Conservation (phyloP, 2,113 vertebrate species). For the Meles meles region DNA sequence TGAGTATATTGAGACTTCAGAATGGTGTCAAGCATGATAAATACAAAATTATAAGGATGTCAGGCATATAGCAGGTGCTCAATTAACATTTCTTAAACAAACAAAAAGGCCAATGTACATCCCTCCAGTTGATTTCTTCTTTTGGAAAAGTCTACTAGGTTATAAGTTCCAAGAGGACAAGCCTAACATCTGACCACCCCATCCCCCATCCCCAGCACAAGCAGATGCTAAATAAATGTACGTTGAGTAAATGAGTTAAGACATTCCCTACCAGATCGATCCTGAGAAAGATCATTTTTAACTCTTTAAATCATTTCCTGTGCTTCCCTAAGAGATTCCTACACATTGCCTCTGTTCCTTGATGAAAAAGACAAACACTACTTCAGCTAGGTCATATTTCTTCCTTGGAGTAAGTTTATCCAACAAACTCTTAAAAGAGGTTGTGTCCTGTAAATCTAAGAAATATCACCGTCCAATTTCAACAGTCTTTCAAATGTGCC, state of each 20-base stretch:
- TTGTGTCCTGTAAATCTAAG: not conserved
- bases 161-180: not conserved
- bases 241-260: not conserved
- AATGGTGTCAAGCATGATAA: not conserved
- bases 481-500: not conserved
- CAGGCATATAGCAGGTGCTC: not conserved
- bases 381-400: not conserved
- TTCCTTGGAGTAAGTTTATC: not conserved
- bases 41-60: not conserved
- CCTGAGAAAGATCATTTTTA: not conserved
- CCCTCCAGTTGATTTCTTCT: not conserved
- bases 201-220: not conserved
- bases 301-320: not conserved
- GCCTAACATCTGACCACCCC: not conserved
- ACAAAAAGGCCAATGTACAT: not conserved
- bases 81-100: not conserved
- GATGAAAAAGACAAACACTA: not conserved
- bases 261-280: not conserved
- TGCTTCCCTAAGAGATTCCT: not conserved
- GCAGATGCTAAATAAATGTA: not conserved
- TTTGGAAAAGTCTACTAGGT: not conserved
- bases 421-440: not conserved
- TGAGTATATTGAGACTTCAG: not conserved
- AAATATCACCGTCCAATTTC: not conserved
- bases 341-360: not conserved